Percentiles rank a stretch among this genome's conserved stretches.
Conservation (phyloP, 1,140 invertebrate species). For the Cherax quadricarinatus region DNA sequence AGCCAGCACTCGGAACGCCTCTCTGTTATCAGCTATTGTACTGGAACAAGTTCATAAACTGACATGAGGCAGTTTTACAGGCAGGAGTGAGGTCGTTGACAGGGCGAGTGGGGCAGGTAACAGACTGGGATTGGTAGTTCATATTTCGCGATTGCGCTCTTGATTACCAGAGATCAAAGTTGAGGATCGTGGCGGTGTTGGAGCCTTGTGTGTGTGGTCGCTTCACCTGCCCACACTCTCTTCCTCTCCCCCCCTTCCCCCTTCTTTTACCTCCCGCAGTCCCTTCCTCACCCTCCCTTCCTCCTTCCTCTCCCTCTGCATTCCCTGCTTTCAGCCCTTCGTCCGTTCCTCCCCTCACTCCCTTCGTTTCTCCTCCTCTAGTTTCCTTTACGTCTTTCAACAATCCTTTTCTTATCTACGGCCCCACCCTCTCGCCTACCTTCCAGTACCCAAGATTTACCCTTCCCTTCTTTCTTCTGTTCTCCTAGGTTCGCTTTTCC, state of each 20-base stretch:
- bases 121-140: constrained; percentile 18
- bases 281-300: neutral
- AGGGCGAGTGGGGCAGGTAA: constrained; percentile 23
- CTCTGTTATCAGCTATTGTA: constrained; percentile 8
- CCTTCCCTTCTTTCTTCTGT: neutral
- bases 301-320: neutral
- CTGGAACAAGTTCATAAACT: constrained; percentile 31
- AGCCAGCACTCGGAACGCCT: neutral
- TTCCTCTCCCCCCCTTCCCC: neutral
- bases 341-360: neutral
- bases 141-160: constrained; percentile 31
- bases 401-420: neutral
- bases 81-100: constrained; percentile 12
- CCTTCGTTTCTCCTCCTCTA: neutral
- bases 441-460: neutral
- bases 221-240: neutral
- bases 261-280: neutral
- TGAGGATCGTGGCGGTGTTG: neutral
- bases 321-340: neutral
- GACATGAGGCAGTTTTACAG: constrained; percentile 12
- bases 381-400: neutral
- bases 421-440: neutral
- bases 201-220: neutral
- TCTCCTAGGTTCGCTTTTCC: neutral
- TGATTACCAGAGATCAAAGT: constrained; percentile 39